Evolutionary conservation across 2,888 invertebrate species (phyloP).

Genomic region (Rhorus exstirpatorius): DNA sequence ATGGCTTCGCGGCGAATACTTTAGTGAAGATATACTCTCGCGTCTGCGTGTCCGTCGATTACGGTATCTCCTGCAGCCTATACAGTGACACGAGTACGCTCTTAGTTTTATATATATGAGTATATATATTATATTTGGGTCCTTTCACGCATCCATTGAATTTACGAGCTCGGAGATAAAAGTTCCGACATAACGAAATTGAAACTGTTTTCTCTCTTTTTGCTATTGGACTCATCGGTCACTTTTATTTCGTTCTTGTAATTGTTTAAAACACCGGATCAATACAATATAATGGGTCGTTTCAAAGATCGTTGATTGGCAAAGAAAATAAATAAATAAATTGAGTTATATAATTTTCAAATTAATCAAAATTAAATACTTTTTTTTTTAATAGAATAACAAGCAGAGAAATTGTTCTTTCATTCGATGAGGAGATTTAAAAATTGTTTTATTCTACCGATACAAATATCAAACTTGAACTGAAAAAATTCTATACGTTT

Average conservation of each 20-base stretch:
- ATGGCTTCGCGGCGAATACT: conserved; percentile 19
- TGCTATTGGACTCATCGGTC: not conserved
- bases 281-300: not conserved
- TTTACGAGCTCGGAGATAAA: conserved; percentile 42
- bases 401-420: no score
- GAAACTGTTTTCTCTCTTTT: not conserved
- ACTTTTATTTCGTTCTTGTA: not conserved
- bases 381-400: no score
- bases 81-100: conserved; percentile 24
- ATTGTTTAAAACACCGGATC: not conserved
- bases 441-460: no score
- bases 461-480: no score
- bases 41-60: conserved; percentile 42
- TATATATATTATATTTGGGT: conserved; percentile 24
- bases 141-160: conserved; percentile 44
- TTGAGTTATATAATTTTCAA: no score
- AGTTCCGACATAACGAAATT: conserved; percentile 17
- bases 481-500: no score
- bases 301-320: not conserved
- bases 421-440: no score
- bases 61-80: conserved; percentile 45
- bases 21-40: conserved; percentile 32
- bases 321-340: no score
- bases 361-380: no score
- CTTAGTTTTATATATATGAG: conserved; percentile 14